Percentiles rank a stretch among this genome's conserved stretches.
Evolutionary conservation across 2,797 vertebrate genomes (phyloP).

Genomic region (Anomalospiza imberbis): DNA sequence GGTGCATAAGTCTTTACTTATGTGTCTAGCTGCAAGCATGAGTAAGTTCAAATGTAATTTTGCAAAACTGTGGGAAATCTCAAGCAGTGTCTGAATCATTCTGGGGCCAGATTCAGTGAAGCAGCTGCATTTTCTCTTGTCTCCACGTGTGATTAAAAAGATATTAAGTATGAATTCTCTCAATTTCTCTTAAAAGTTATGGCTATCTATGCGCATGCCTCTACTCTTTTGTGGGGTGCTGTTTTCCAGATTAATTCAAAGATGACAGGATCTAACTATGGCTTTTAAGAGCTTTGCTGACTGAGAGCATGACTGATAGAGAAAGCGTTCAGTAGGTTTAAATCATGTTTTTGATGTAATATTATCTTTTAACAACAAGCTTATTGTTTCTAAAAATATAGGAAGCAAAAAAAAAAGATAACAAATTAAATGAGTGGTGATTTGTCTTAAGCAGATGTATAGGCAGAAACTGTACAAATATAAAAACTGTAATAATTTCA

Average conservation of each 20-base stretch:
- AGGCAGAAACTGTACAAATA: neutral
- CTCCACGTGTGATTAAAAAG: neutral
- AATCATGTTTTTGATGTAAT: neutral
- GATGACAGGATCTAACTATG: neutral
- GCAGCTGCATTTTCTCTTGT: neutral
- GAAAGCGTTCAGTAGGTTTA: neutral
- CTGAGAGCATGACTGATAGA: neutral
- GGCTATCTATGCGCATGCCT: neutral
- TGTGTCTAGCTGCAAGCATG: neutral
- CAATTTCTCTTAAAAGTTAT: neutral
- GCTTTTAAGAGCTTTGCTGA: neutral
- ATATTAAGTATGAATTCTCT: neutral
- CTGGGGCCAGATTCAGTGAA: neutral
- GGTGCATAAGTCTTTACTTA: neutral
- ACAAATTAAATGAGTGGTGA: neutral
- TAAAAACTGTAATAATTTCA: neutral
- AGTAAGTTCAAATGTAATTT: neutral
- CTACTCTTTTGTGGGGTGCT: neutral
- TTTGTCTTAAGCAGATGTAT: neutral
- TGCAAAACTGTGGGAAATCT: neutral
- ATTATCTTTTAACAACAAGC: neutral
- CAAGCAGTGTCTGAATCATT: neutral
- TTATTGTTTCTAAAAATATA: neutral
- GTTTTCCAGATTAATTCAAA: neutral
- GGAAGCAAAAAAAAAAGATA: neutral